Percentiles rank a stretch among this genome's conserved stretches.
These are phyloP conservation scores for Penaeus indicus DNA, from an alignment of 1,140 invertebrate genomes.

Conservation along the genomic window DNA sequence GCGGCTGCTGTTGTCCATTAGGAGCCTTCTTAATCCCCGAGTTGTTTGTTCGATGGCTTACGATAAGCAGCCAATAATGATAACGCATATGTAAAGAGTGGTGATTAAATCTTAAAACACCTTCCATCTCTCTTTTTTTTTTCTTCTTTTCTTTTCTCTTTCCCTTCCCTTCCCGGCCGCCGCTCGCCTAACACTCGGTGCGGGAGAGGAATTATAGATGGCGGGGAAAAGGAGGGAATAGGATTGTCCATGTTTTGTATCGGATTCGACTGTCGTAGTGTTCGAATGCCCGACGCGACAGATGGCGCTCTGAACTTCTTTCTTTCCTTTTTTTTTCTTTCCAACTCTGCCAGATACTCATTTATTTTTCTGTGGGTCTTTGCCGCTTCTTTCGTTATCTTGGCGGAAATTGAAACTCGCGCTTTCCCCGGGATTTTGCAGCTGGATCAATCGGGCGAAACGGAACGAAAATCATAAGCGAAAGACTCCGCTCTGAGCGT, in stretches of 20 bases:
- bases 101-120: conserved; percentile 42
- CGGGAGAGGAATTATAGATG: conserved; percentile 41
- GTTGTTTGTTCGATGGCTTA: conserved; percentile 47
- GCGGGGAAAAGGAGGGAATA: conserved; percentile 35
- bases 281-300: too few relatives aligned
- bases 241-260: conserved; percentile 41
- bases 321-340: too few relatives aligned
- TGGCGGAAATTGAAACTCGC: too few relatives aligned
- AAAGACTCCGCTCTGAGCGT: too few relatives aligned
- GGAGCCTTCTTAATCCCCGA: conserved; percentile 28
- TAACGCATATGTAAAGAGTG: conserved; percentile 39
- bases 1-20: conserved; percentile 34
- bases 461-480: too few relatives aligned
- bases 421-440: too few relatives aligned
- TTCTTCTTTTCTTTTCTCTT: neutral
- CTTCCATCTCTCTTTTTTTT: neutral
- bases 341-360: too few relatives aligned
- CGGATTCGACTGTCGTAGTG: neutral
- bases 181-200: conserved; percentile 12
- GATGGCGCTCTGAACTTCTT: too few relatives aligned
- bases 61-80: conserved; percentile 40
- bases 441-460: too few relatives aligned
- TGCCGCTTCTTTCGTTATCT: too few relatives aligned
- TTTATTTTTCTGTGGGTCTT: too few relatives aligned
- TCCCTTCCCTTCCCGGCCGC: conserved; percentile 15